These are phyloP conservation scores for Setipinna tenuifilis DNA, from an alignment of 2,797 vertebrate species.

Conservation along the genomic window DNA sequence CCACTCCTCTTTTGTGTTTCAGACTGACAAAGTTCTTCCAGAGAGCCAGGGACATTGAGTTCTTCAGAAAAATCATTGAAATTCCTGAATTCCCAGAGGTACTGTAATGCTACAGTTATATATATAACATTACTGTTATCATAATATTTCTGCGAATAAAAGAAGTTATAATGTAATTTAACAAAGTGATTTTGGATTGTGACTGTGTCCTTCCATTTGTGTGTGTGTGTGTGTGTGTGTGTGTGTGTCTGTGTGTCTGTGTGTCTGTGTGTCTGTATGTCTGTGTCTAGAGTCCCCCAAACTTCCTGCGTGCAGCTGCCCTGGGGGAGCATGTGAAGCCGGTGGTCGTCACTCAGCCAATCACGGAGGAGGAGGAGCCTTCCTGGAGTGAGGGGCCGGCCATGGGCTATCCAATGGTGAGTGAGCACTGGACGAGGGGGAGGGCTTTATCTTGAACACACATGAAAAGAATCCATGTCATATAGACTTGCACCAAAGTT, in stretches of 20 bases:
- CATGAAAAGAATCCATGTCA: neutral
- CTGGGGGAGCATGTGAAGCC: constrained; percentile 91
- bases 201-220: neutral
- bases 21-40: constrained; percentile 93
- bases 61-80: constrained; percentile 92
- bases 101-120: neutral
- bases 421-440: neutral
- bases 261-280: neutral
- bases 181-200: neutral
- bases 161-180: neutral
- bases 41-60: constrained; percentile 93
- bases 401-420: constrained; percentile 41
- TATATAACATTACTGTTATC: neutral
- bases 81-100: constrained; percentile 93
- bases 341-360: constrained; percentile 80
- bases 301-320: constrained; percentile 92
- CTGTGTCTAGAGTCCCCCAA: constrained; percentile 84
- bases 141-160: neutral
- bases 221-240: neutral
- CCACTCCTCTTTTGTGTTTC: constrained; percentile 2
- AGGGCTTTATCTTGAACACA: neutral
- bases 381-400: constrained; percentile 57
- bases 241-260: neutral
- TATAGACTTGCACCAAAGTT: too few species aligned
- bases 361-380: constrained; percentile 63